These are phyloP conservation scores for Synchiropus splendidus DNA, from an alignment of 2,113 vertebrate genomes.

Conservation along the genomic window DNA sequence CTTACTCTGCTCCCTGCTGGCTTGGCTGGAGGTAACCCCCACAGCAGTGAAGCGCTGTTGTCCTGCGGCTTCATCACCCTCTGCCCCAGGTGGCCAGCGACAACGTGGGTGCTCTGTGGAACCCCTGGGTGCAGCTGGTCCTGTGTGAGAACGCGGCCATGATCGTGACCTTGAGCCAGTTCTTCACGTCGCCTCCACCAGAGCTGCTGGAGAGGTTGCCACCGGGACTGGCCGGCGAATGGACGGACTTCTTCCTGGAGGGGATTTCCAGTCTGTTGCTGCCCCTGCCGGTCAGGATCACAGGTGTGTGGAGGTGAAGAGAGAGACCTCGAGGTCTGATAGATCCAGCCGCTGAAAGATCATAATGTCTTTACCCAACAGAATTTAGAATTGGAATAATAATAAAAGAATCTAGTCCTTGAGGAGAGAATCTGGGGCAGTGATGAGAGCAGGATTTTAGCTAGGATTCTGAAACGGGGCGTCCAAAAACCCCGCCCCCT, in stretches of 20 bases:
- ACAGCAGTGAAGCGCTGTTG: not conserved
- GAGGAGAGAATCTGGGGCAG: too few species aligned
- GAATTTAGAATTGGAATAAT: too few species aligned
- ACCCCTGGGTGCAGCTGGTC: constrained; percentile 82
- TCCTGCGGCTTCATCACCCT: not conserved
- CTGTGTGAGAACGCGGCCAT: constrained; percentile 78
- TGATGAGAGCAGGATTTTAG: too few species aligned
- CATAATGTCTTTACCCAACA: too few species aligned
- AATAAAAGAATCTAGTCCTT: too few species aligned
- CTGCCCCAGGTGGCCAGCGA: constrained; percentile 72
- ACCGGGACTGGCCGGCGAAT: constrained; percentile 75
- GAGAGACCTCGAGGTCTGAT: too few species aligned
- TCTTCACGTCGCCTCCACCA: constrained; percentile 68
- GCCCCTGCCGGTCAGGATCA: constrained; percentile 78
- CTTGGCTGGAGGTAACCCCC: constrained; percentile 85
- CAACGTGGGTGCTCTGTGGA: constrained; percentile 66
- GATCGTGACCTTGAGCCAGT: constrained; percentile 72
- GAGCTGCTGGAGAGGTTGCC: constrained; percentile 70
- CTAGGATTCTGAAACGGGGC: too few species aligned
- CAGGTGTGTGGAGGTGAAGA: constrained; percentile 60
- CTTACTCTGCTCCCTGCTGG: constrained; percentile 87
- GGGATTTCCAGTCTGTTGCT: constrained; percentile 85
- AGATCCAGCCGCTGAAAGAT: too few species aligned
- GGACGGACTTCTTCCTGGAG: constrained; percentile 88
- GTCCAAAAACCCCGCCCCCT: too few species aligned